phyloP scores from a whole-genome alignment of 64 coral and sea anemone genomes.

The Anthopleura sola region DNA sequence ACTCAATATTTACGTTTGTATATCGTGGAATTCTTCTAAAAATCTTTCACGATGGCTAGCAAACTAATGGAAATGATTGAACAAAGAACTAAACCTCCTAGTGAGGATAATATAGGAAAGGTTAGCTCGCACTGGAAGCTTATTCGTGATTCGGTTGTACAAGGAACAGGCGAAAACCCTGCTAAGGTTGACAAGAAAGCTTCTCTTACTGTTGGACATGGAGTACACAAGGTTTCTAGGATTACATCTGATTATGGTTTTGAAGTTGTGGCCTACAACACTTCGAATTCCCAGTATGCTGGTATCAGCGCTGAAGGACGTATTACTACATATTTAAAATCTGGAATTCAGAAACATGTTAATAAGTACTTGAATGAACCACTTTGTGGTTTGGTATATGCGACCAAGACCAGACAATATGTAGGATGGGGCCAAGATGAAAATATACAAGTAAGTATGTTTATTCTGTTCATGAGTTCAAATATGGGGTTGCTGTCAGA shows the following conservation, averaged over 20 bases:
- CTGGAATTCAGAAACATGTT: constrained; percentile 55
- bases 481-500: background rate
- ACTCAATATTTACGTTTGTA: background rate
- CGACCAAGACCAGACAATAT: constrained; percentile 71
- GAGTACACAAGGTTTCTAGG: constrained; percentile 49
- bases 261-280: constrained; percentile 51
- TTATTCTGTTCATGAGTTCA: too few species aligned
- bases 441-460: constrained; percentile 50
- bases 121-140: constrained; percentile 95
- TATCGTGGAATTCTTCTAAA: background rate
- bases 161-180: constrained; percentile 44
- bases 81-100: constrained; percentile 52
- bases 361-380: constrained; percentile 49
- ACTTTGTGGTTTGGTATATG: constrained; percentile 59
- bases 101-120: constrained; percentile 50
- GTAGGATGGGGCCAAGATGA: constrained; percentile 79
- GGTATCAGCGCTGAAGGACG: constrained; percentile 57
- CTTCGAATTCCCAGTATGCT: constrained; percentile 41
- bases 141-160: constrained; percentile 53
- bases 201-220: constrained; percentile 58
- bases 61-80: constrained; percentile 82
- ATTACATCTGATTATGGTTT: constrained; percentile 53
- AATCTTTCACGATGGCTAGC: constrained; percentile 56
- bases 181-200: constrained; percentile 69
- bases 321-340: constrained; percentile 43